phyloP scores from a whole-genome alignment of 2,888 invertebrate genomes.

The Lycaena phlaeas region DNA sequence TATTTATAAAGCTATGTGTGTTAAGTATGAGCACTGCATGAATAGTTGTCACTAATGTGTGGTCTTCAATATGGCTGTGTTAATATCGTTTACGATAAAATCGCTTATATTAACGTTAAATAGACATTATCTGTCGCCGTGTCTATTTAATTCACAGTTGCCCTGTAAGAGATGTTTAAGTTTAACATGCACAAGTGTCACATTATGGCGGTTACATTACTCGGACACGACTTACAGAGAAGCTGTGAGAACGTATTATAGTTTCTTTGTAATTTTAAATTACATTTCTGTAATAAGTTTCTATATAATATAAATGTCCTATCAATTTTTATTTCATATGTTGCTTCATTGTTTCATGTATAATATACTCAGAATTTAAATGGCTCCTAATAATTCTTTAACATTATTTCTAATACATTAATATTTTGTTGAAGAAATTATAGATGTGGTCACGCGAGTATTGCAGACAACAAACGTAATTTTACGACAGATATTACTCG shows the following conservation, averaged over 20 bases:
- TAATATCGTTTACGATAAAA: not conserved
- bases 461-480: no score
- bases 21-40: conserved; percentile 26
- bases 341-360: not conserved
- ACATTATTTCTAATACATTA: no score
- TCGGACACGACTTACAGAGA: conserved; percentile 59
- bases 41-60: conserved; percentile 35
- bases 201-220: conserved; percentile 69
- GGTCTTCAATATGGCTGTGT: conserved; percentile 34
- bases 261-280: not conserved
- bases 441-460: no score
- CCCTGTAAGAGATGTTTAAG: conserved; percentile 51
- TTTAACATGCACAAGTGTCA: conserved; percentile 18
- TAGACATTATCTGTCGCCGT: not conserved
- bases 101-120: not conserved
- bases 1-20: conserved; percentile 1
- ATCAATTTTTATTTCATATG: not conserved
- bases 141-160: conserved; percentile 45
- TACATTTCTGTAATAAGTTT: no score
- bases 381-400: no score
- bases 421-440: no score
- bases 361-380: no score
- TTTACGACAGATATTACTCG: no score
- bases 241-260: conserved; percentile 45
- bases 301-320: not conserved